A percentile compares a stretch with the other conserved stretches of the same genome.
These are phyloP conservation scores for Leptopilina drosophilae DNA, from an alignment of 2,888 invertebrate species.

Conservation along the genomic window DNA sequence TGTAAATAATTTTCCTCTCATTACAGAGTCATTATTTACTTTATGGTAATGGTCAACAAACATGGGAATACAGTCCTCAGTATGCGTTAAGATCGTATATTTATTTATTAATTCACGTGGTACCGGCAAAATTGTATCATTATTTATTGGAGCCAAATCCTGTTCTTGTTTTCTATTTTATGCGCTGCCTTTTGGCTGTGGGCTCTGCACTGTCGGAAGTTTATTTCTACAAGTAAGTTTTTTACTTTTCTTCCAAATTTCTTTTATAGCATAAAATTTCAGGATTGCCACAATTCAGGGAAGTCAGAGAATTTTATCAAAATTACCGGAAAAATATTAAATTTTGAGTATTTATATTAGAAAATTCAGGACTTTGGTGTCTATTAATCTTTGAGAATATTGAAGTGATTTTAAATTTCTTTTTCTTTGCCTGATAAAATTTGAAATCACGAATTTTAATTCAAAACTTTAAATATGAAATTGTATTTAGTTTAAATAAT, in stretches of 20 bases:
- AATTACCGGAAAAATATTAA: too few species aligned
- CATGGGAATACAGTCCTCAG: slow-evolving; percentile 99
- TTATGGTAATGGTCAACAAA: slow-evolving; percentile 96
- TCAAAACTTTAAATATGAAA: too few species aligned
- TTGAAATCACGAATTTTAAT: too few species aligned
- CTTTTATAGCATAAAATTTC: slow-evolving; percentile 11
- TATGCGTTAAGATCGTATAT: slow-evolving; percentile 97
- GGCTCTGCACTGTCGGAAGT: slow-evolving; percentile 90
- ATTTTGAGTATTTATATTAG: too few species aligned
- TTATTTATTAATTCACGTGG: slow-evolving; percentile 92
- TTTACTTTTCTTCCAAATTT: neutral
- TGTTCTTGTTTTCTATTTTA: slow-evolving; percentile 91
- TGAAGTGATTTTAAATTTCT: too few species aligned
- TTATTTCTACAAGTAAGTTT: slow-evolving; percentile 93
- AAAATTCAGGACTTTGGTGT: too few species aligned
- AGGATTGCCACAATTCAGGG: too few species aligned
- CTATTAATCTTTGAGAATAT: too few species aligned
- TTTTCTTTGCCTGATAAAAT: too few species aligned
- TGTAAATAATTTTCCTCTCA: neutral
- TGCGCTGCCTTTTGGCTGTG: slow-evolving; percentile 89
- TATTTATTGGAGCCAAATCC: slow-evolving; percentile 87
- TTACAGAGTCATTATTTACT: slow-evolving; percentile 84
- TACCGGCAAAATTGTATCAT: slow-evolving; percentile 91
- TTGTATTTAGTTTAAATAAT: too few species aligned
- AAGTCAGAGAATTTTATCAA: too few species aligned